These are phyloP conservation scores for Ctenodactylus gundi DNA, from an alignment of 2,113 vertebrate species.

Conservation along the genomic window DNA sequence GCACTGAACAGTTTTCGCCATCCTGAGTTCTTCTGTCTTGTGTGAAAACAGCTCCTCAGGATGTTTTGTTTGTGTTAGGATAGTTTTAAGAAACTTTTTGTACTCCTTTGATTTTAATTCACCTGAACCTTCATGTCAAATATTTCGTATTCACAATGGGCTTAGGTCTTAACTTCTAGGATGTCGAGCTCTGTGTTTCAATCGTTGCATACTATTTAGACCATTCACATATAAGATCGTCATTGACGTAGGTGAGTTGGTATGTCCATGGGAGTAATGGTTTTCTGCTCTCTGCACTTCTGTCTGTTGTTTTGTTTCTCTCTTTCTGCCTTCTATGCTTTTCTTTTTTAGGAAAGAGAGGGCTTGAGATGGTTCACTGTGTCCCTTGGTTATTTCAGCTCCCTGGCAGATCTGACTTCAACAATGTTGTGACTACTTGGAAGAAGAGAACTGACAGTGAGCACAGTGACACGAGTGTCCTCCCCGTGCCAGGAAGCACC, in stretches of 20 bases:
- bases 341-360: rapidly evolving
- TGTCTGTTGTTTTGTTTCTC: neutral
- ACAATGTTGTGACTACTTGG: too few relatives aligned
- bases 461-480: too few relatives aligned
- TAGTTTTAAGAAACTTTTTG: neutral
- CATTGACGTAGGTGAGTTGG: neutral
- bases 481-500: too few relatives aligned
- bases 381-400: neutral
- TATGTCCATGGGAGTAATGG: neutral
- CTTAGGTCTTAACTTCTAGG: neutral
- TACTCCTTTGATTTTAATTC: neutral
- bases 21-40: neutral
- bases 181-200: neutral
- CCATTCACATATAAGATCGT: neutral
- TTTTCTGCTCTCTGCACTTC: neutral
- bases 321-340: neutral
- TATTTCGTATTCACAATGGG: neutral
- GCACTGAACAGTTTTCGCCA: neutral
- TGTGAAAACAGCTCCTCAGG: neutral
- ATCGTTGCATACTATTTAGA: neutral
- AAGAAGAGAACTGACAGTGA: neutral
- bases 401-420: neutral
- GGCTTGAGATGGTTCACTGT: neutral
- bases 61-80: neutral
- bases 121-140: neutral